Evolutionary conservation across 1,140 invertebrate genomes (phyloP).

Genomic region (Pollicipes pollicipes): DNA sequence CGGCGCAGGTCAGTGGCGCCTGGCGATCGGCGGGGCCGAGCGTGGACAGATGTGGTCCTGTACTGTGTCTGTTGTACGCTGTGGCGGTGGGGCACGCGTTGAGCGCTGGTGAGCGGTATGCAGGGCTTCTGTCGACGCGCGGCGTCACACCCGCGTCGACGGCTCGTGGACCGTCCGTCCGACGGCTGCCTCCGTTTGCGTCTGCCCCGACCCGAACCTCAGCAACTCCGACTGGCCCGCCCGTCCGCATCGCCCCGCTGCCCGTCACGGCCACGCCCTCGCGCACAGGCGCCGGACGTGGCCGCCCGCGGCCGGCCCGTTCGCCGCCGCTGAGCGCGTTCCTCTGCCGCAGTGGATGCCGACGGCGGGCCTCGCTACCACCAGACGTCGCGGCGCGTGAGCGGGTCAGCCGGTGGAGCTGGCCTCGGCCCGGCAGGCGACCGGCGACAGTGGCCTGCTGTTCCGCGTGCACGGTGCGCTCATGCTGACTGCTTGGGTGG

Average conservation of each 20-base stretch:
- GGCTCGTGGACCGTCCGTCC: too few relatives aligned
- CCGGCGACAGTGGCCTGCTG: constrained; percentile 43
- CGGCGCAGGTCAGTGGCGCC: constrained; percentile 29
- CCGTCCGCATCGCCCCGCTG: too few relatives aligned
- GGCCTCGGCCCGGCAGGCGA: constrained; percentile 24
- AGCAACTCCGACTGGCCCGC: too few relatives aligned
- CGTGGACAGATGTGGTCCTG: too few relatives aligned
- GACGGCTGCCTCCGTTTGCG: too few relatives aligned
- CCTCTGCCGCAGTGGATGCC: constrained; percentile 30
- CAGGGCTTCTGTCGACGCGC: constrained; percentile 24
- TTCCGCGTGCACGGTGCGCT: constrained; percentile 61
- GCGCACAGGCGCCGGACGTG: too few relatives aligned
- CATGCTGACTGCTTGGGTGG: constrained; percentile 82
- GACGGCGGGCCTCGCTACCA: constrained; percentile 42
- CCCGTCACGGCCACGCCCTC: too few relatives aligned
- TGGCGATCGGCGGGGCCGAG: constrained; percentile 6
- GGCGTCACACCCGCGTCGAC: constrained; percentile 12
- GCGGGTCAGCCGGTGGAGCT: constrained; percentile 36
- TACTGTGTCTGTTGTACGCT: constrained; percentile 29
- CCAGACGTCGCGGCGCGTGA: constrained; percentile 39
- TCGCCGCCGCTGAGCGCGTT: too few relatives aligned
- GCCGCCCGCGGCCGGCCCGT: too few relatives aligned
- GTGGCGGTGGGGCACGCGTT: constrained; percentile 3
- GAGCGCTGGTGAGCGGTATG: too few relatives aligned
- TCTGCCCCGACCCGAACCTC: too few relatives aligned